Conservation (phyloP, 2,797 vertebrate genomes). For the Octomys mimax region DNA sequence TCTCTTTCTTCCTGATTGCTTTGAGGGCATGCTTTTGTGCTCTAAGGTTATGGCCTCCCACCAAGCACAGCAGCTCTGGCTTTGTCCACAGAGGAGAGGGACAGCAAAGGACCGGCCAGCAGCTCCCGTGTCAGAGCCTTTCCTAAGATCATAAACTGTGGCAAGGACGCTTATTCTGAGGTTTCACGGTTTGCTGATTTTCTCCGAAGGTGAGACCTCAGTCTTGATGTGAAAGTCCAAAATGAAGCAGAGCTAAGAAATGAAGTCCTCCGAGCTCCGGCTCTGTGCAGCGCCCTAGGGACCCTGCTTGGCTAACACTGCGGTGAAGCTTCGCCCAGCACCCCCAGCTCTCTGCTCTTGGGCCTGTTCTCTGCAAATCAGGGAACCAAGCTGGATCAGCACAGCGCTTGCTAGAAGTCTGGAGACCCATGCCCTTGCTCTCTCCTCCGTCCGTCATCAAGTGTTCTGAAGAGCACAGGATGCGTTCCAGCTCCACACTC, state of each 20-base stretch:
- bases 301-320: neutral
- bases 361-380: neutral
- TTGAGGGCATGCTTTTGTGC: neutral
- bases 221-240: neutral
- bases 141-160: conserved; percentile 42
- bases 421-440: neutral
- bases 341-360: neutral
- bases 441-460: neutral
- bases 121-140: conserved; percentile 1
- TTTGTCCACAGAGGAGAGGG: neutral
- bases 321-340: neutral
- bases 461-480: neutral
- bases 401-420: neutral
- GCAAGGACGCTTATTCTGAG: neutral
- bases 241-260: neutral
- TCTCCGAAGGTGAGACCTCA: conserved; percentile 33
- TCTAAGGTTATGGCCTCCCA: conserved; percentile 37
- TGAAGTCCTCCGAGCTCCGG: neutral
- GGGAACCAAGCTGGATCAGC: neutral
- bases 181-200: neutral
- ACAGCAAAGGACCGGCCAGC: neutral
- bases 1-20: neutral
- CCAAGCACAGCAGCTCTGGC: neutral
- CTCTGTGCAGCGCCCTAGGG: neutral
- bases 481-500: neutral